phyloP scores from a whole-genome alignment of 2,113 vertebrate species.

The Opisthocomus hoazin region DNA sequence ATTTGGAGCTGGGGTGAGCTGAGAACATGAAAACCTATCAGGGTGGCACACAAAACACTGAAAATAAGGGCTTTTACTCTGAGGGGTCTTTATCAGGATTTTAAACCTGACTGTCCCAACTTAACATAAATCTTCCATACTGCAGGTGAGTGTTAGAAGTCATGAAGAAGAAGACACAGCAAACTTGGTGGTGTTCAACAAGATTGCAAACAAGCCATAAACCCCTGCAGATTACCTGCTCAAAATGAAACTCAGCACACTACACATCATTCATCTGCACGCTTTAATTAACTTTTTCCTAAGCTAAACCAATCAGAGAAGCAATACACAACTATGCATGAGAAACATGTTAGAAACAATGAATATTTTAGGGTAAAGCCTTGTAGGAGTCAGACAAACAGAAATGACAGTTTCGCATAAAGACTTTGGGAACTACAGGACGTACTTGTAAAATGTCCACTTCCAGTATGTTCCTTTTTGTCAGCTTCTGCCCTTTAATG shows the following conservation, averaged over 20 bases:
- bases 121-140: background rate
- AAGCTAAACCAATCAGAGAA: background rate
- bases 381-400: background rate
- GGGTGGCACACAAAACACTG: background rate
- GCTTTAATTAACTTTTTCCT: background rate
- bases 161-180: background rate
- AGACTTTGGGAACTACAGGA: background rate
- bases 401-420: background rate
- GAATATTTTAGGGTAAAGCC: background rate
- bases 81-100: background rate
- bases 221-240: background rate
- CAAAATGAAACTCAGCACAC: background rate
- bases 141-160: background rate
- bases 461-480: background rate
- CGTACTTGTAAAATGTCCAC: background rate
- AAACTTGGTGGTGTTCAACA: background rate
- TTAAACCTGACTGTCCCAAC: background rate
- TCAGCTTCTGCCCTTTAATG: background rate
- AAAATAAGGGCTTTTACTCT: background rate
- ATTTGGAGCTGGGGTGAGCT: background rate
- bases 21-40: background rate
- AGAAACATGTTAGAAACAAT: background rate
- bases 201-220: background rate
- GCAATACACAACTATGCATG: background rate
- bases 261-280: background rate